phyloP scores from a whole-genome alignment of 2,888 invertebrate genomes.

The Stenolophus ochropezus region DNA sequence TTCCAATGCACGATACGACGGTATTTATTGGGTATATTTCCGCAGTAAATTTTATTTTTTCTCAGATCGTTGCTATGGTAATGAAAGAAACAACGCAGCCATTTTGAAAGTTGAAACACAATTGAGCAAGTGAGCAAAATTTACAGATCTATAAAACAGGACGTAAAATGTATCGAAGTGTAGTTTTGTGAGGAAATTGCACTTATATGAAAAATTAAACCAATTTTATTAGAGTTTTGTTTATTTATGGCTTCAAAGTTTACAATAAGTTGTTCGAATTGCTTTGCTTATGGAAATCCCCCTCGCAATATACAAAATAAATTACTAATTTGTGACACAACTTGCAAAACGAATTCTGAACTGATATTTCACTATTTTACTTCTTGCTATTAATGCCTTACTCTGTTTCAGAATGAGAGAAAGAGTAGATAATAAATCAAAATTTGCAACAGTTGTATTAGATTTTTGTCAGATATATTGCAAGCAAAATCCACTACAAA shows the following conservation, averaged over 20 bases:
- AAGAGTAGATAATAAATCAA: no score
- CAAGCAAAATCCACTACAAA: no score
- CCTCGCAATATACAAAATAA: background rate
- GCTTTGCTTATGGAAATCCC: background rate
- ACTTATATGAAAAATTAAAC: constrained; percentile 16
- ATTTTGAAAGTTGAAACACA: constrained; percentile 1
- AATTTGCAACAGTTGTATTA: no score
- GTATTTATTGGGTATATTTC: background rate
- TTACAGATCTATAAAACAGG: constrained; percentile 16
- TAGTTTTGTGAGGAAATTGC: background rate
- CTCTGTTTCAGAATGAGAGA: no score
- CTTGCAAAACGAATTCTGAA: background rate
- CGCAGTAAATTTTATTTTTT: constrained; percentile 22
- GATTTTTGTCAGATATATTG: no score
- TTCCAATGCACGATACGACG: background rate
- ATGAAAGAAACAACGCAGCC: constrained; percentile 5
- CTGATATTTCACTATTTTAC: no score
- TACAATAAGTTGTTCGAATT: background rate
- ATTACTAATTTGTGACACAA: background rate
- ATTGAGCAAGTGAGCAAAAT: background rate
- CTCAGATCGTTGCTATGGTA: constrained; percentile 29
- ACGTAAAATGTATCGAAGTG: constrained; percentile 1
- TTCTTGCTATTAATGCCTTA: no score
- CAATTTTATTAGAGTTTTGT: background rate
- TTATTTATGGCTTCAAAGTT: background rate